Percentiles rank a stretch among this genome's conserved stretches.
phyloP scores from a whole-genome alignment of 2,888 invertebrate genomes.

The Noctua janthina region DNA sequence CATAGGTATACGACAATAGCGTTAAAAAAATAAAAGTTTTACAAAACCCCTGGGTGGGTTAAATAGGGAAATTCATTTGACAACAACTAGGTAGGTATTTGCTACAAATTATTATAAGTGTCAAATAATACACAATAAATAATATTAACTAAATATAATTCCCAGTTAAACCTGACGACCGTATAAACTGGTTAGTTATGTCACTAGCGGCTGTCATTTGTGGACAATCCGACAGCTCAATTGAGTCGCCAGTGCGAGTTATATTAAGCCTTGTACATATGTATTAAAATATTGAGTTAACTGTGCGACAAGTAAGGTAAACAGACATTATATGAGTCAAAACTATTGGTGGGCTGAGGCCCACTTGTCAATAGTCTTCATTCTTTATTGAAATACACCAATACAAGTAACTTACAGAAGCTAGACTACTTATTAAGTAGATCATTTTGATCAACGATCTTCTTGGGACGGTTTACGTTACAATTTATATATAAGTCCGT shows the following conservation, averaged over 20 bases:
- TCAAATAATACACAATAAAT: slow-evolving; percentile 42
- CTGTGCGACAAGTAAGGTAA: slow-evolving; percentile 37
- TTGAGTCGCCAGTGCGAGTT: slow-evolving; percentile 37
- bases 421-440: neutral
- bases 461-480: neutral
- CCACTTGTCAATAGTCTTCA: slow-evolving; percentile 7
- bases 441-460: neutral
- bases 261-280: slow-evolving; percentile 49
- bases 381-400: neutral
- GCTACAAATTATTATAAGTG: slow-evolving; percentile 25
- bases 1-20: no score
- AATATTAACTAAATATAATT: slow-evolving; percentile 33
- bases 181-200: slow-evolving; percentile 54
- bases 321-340: slow-evolving; percentile 23
- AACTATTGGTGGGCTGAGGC: slow-evolving; percentile 28
- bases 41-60: neutral
- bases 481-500: no score
- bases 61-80: neutral
- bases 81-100: neutral
- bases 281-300: slow-evolving; percentile 41
- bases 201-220: slow-evolving; percentile 50
- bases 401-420: neutral
- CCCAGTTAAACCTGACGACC: slow-evolving; percentile 30
- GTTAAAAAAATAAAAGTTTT: neutral
- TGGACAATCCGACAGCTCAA: slow-evolving; percentile 53